Percentiles rank a stretch among this genome's conserved stretches.
phyloP scores from a whole-genome alignment of 2,888 invertebrate species.

The Diplolepis rosae region DNA sequence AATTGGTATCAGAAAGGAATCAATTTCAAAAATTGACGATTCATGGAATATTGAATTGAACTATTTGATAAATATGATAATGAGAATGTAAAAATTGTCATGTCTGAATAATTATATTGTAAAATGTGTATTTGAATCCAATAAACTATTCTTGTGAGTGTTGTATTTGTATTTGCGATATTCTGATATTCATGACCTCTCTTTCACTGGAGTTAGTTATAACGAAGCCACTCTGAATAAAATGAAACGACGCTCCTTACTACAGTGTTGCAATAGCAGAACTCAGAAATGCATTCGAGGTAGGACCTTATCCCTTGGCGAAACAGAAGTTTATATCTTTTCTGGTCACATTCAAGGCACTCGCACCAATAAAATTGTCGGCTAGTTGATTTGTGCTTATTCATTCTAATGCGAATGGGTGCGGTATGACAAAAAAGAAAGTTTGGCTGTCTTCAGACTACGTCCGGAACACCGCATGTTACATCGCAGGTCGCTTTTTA shows the following conservation, averaged over 20 bases:
- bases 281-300: not conserved
- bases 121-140: too few relatives aligned
- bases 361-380: conserved; percentile 9
- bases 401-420: conserved; percentile 18
- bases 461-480: conserved; percentile 29
- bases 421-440: conserved; percentile 17
- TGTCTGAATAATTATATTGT: too few relatives aligned
- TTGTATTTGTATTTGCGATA: too few relatives aligned
- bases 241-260: not conserved
- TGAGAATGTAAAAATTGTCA: too few relatives aligned
- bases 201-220: not conserved
- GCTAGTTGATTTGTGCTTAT: conserved; percentile 22
- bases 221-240: conserved; percentile 6
- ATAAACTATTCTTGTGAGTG: too few relatives aligned
- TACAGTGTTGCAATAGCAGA: not conserved
- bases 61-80: too few relatives aligned
- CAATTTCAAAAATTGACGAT: too few relatives aligned
- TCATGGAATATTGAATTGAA: too few relatives aligned
- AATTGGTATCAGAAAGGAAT: too few relatives aligned
- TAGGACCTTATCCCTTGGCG: not conserved
- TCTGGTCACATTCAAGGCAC: not conserved
- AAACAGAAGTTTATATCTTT: conserved; percentile 17
- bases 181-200: not conserved
- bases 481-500: conserved; percentile 12
- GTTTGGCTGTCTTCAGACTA: not conserved